Conservation (phyloP, 2,888 invertebrate species). For the Criorhina ranunculi region DNA sequence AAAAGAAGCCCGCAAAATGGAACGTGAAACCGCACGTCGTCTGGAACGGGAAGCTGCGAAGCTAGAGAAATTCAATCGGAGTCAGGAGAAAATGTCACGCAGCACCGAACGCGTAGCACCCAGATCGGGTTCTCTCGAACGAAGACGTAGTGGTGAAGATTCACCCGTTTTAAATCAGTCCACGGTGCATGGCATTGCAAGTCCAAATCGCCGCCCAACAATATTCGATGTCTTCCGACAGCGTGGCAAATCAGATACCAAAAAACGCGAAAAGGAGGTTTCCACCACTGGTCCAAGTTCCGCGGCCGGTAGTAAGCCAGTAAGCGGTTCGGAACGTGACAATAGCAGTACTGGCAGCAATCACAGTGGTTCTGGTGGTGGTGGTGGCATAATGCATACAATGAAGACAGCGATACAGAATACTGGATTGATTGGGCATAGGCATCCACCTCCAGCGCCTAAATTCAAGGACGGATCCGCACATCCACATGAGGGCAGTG, state of each 20-base stretch:
- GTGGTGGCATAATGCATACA: slow-evolving; percentile 89
- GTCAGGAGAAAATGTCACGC: slow-evolving; percentile 84
- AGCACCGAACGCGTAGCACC: slow-evolving; percentile 83
- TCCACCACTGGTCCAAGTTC: slow-evolving; percentile 78
- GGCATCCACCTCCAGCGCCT: slow-evolving; percentile 81
- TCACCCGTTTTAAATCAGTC: slow-evolving; percentile 84
- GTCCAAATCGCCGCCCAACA: slow-evolving; percentile 89
- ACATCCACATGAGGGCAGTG: slow-evolving; percentile 88
- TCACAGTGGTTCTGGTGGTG: slow-evolving; percentile 80
- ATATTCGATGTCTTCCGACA: slow-evolving; percentile 93
- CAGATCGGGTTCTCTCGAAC: slow-evolving; percentile 84
- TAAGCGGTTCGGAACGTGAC: slow-evolving; percentile 79
- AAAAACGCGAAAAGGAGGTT: slow-evolving; percentile 81
- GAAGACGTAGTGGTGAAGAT: slow-evolving; percentile 84
- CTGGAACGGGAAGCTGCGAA: slow-evolving; percentile 84
- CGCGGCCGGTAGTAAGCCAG: slow-evolving; percentile 77
- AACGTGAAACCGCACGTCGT: slow-evolving; percentile 83
- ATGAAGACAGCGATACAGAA: slow-evolving; percentile 92
- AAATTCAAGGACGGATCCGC: slow-evolving; percentile 89
- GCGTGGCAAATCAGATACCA: slow-evolving; percentile 90
- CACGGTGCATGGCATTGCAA: slow-evolving; percentile 86
- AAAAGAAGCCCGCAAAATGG: slow-evolving; percentile 84
- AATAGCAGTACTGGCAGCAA: slow-evolving; percentile 82
- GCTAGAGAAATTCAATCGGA: slow-evolving; percentile 84
- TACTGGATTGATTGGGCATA: slow-evolving; percentile 82